These are phyloP conservation scores for Drepanosiphum platanoidis DNA, from an alignment of 2,888 invertebrate genomes.

Conservation along the genomic window DNA sequence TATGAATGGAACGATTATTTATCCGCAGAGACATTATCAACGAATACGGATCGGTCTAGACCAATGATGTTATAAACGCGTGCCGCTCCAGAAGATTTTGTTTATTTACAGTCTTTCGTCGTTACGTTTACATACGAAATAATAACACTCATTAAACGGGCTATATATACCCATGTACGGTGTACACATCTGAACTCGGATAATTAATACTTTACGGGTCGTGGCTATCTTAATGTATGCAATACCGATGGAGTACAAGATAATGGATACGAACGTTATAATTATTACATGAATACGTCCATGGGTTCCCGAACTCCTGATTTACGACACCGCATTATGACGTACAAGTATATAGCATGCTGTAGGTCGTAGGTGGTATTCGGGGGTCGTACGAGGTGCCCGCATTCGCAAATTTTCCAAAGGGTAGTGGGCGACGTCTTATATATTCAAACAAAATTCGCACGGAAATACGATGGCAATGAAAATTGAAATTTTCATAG, in stretches of 20 bases:
- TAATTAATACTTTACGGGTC: conserved; percentile 26
- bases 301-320: background rate
- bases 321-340: background rate
- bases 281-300: background rate
- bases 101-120: background rate
- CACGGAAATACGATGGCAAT: too few species aligned
- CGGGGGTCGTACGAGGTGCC: too few species aligned
- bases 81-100: too few species aligned
- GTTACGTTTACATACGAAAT: background rate
- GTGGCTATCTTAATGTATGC: background rate
- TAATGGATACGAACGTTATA: too few species aligned
- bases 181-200: background rate
- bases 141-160: background rate
- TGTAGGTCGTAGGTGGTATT: background rate
- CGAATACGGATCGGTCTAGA: background rate
- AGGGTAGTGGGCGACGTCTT: too few species aligned
- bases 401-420: too few species aligned
- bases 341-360: background rate
- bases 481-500: too few species aligned
- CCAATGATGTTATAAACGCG: background rate
- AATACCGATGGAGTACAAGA: background rate
- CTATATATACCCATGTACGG: background rate
- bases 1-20: conserved; percentile 28
- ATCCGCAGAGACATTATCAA: conserved; percentile 13
- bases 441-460: too few species aligned